Evolutionary conservation across 2,113 vertebrate species (phyloP), one percentile per base, ranked within the genome.

Genomic region (Ptychochromis oligacanthus): DNA sequence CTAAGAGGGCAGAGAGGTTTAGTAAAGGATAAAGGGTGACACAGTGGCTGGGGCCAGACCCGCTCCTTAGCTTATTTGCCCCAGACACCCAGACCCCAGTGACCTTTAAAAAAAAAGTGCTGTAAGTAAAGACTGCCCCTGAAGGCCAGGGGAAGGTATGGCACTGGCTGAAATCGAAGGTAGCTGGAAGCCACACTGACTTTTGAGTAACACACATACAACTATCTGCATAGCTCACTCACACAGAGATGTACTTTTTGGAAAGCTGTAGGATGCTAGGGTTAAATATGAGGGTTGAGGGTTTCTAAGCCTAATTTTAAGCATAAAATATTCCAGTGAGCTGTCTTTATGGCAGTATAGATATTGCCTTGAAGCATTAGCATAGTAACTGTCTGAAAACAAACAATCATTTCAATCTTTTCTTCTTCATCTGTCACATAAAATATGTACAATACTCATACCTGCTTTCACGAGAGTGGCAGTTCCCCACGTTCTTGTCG

Each of bases 381-480:
- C 88, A 77, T 80, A 64, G 88, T 86, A 86, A 85, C 89, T 89
- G 87, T 88, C 79, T 87, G 89, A 86, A 92, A 90, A 86, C 84
- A 90, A 92, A 92, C 90, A 77, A 88, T 91, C 57, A 83, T 91
- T 93, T 87, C 84, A 83, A 89, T 88, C 89, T 79, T 72, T 77
- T 24, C 87, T 87, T 84, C 84, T 93, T 89, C 89, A 82, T 91
- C 92, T 91, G 92, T 95, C 93, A 93, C 85, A 91, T 90, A 87
- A 92, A 92, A 92, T 92, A 85, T 90, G 91, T 76, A 28, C n/a
- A 91, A 89, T 90, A 80, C 83, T 85, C 88, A 60, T 87, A 89
- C 91, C 92, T 92, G 91, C 88, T 93, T 91, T 92, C 77, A 91
- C 83, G 67, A 87, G 87, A 92, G 75, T 81, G 79, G 72, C 90